These are phyloP conservation scores for Acridotheres tristis DNA, from an alignment of 2,797 vertebrate genomes.

Conservation along the genomic window DNA sequence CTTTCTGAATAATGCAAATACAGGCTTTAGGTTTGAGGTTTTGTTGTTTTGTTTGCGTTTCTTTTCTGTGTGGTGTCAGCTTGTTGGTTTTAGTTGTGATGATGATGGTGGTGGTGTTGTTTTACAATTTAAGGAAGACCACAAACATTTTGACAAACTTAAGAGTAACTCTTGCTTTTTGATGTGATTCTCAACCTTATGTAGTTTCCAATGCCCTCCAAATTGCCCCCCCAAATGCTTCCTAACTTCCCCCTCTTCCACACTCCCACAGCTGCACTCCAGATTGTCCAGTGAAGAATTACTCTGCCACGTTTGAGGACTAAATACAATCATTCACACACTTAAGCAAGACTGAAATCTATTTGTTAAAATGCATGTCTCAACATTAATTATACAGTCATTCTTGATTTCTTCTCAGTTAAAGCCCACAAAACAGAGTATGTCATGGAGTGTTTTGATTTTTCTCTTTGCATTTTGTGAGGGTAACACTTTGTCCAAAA, in stretches of 20 bases:
- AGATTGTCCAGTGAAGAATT: conserved; percentile 9
- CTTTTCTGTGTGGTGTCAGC: neutral
- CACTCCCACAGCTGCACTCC: conserved; percentile 6
- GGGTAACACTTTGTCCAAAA: neutral
- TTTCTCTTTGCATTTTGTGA: conserved; percentile 11
- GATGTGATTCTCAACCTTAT: neutral
- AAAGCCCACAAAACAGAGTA: neutral
- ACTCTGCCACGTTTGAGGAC: neutral
- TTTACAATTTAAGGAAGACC: neutral
- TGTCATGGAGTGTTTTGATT: neutral
- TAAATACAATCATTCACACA: neutral
- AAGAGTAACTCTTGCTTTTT: neutral
- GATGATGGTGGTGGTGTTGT: neutral
- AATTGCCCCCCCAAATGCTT: neutral
- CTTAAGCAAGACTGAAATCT: conserved; percentile 3
- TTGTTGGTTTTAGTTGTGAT: neutral
- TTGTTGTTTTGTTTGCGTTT: neutral
- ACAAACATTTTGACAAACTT: neutral
- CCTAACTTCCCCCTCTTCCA: neutral
- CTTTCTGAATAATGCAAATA: neutral
- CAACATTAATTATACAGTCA: neutral
- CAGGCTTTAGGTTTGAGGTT: neutral
- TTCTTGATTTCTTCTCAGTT: neutral
- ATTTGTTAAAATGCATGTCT: conserved; percentile 17
- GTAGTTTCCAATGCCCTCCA: neutral